Conservation (phyloP, 2,797 vertebrate genomes). For the Propithecus perrieri region DNA sequence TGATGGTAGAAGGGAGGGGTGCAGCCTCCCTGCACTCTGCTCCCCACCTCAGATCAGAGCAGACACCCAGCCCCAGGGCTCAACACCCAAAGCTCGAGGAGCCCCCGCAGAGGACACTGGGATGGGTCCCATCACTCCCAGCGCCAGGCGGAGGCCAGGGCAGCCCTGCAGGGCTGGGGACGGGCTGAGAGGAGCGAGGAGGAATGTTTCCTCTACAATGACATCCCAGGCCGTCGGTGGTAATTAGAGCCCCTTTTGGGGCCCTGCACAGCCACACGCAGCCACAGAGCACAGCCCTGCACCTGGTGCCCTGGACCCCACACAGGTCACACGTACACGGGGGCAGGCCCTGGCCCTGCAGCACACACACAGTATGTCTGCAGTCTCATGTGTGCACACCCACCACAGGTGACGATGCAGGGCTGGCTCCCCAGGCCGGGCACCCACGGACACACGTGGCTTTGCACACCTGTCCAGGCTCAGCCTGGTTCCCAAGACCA, state of each 20-base stretch:
- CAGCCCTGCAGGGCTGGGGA: background rate
- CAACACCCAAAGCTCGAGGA: background rate
- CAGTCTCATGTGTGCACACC: background rate
- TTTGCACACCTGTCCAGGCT: background rate
- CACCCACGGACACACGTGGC: rapidly evolving
- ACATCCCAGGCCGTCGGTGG: background rate
- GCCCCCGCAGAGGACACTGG: constrained; percentile 15
- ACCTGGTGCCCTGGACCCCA: background rate
- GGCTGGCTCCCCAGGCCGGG: background rate
- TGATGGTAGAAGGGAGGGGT: background rate
- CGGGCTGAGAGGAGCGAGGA: background rate
- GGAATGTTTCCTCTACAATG: background rate
- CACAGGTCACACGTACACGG: rapidly evolving
- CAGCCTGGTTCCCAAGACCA: background rate
- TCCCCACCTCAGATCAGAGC: background rate
- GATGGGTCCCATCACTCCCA: background rate
- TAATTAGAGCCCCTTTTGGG: constrained; percentile 57
- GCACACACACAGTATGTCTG: background rate
- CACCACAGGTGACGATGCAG: background rate
- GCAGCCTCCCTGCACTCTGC: background rate
- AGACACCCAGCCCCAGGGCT: background rate
- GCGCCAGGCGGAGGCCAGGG: background rate
- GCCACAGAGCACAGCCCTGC: background rate
- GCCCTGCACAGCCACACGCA: background rate
- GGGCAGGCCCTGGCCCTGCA: background rate